These are phyloP conservation scores for Tortricodes alternella DNA, from an alignment of 2,888 invertebrate species.

Conservation along the genomic window DNA sequence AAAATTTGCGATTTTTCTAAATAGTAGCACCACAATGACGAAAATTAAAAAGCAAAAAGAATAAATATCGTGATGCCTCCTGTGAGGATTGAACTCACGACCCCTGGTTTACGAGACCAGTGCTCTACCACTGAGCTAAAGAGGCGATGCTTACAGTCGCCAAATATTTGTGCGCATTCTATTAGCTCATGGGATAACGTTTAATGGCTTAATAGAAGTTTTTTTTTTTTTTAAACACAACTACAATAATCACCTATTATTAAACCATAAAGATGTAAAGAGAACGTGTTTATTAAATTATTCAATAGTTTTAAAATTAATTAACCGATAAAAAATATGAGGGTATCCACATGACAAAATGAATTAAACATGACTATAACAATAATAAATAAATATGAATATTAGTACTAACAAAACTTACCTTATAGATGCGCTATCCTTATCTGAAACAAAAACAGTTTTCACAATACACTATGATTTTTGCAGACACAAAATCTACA, in stretches of 20 bases:
- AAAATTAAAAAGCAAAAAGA: slow-evolving; percentile 21
- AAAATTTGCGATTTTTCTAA: neutral
- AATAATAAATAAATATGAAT: neutral
- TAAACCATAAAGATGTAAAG: too few species aligned
- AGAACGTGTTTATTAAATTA: too few species aligned
- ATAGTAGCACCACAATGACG: neutral
- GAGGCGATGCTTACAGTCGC: slow-evolving; percentile 77
- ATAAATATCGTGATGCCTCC: slow-evolving; percentile 79
- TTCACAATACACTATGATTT: neutral
- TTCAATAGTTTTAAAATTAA: too few species aligned
- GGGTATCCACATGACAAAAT: too few species aligned
- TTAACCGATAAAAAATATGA: too few species aligned
- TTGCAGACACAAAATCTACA: too few species aligned
- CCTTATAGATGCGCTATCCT: slow-evolving; percentile 41
- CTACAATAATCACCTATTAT: neutral
- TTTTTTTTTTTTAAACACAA: neutral
- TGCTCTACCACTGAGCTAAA: slow-evolving; percentile 93
- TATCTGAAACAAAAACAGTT: slow-evolving; percentile 48
- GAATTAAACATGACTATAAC: neutral
- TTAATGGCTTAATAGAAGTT: neutral
- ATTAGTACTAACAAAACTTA: slow-evolving; percentile 32
- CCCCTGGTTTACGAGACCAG: slow-evolving; percentile 93
- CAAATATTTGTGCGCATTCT: slow-evolving; percentile 52
- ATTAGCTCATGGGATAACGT: slow-evolving; percentile 23
- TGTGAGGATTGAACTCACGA: slow-evolving; percentile 93